Base-by-base conservation (phyloP, 2,113 vertebrate genomes). In the Neomonachus schauinslandi region DNA sequence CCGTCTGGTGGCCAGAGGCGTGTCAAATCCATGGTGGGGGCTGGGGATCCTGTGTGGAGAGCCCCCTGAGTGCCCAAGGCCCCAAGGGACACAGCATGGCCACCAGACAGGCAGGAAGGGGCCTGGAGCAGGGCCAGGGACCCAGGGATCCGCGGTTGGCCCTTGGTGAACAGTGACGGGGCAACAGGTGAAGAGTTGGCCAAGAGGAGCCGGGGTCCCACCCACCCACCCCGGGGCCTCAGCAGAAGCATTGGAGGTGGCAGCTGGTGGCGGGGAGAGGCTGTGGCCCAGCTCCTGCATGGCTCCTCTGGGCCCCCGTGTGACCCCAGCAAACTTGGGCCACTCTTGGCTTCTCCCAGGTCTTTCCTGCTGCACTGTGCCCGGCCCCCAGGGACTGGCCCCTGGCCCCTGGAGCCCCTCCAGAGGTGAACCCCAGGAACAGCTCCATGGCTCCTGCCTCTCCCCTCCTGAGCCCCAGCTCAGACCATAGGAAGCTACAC, bases 401-500 rank as follows among this genome's bases (percentile, higher is more conserved):
- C 6, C 0, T 0, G 28, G 61, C 42, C 31, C 65, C 39, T 24
- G 72, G 53, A 46, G 16, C 33, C 7, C 2, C 67, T 74, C 61
- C 46, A 28, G 51, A 55, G 46, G 15, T 15, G 22, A 63, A 28
- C 15, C 16, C 5, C 67, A 59, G 7, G 4, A 36, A 7, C 22
- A 46, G 2, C 7, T 59, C 90, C 36, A 1, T 4, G 53, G 46
- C 39, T 92, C 49, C 69, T 81, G 49, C 10, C 46, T 67, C 61
- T 7, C 2, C 88, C 36, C 86, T 24, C 55, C 63, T 19, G 19
- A 49, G 22, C 67, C 49, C 91, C 28, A 67, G 74, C 65, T 87
- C 19, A 80, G 53, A 85, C 91, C 81, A 81, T 59, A 81, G 97
- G 96, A 95, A 97, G 94, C 92, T 91, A 97, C 84, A 89, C 97